phyloP scores from a whole-genome alignment of 2,113 vertebrate genomes.

The Leptosomus discolor region DNA sequence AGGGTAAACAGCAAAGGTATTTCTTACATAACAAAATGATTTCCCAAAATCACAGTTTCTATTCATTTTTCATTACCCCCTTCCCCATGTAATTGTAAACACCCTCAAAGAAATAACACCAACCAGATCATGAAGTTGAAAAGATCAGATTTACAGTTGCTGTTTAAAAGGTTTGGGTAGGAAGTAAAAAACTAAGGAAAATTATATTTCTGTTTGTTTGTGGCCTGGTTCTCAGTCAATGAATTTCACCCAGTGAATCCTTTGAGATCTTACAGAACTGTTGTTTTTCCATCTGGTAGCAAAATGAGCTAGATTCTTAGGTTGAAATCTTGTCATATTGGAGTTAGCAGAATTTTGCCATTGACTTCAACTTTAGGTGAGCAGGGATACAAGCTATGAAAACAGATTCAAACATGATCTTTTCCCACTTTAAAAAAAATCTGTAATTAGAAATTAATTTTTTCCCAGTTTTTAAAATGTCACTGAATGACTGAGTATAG shows the following conservation, averaged over 20 bases:
- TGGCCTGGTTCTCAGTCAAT: neutral
- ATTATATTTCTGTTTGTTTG: neutral
- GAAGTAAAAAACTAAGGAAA: neutral
- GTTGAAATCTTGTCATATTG: neutral
- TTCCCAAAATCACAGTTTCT: slow-evolving; percentile 9
- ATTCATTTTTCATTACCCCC: neutral
- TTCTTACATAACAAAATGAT: neutral
- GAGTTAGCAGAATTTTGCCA: neutral
- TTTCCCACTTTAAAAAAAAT: neutral
- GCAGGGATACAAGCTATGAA: neutral
- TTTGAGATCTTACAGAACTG: neutral
- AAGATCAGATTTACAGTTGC: neutral
- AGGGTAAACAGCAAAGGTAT: neutral
- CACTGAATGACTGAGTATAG: neutral
- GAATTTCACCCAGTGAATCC: neutral
- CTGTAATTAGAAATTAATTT: neutral
- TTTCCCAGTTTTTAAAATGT: too few species aligned
- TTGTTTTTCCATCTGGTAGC: neutral
- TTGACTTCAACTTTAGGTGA: neutral
- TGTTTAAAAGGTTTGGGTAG: neutral
- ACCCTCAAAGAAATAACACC: neutral
- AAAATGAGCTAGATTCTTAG: neutral
- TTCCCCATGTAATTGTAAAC: neutral
- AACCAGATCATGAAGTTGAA: neutral
- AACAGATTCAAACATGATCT: neutral